Evolutionary conservation across 2,888 invertebrate species (phyloP), one percentile per base, ranked within the genome.

Genomic region (Pycnomerus fuliginosus): DNA sequence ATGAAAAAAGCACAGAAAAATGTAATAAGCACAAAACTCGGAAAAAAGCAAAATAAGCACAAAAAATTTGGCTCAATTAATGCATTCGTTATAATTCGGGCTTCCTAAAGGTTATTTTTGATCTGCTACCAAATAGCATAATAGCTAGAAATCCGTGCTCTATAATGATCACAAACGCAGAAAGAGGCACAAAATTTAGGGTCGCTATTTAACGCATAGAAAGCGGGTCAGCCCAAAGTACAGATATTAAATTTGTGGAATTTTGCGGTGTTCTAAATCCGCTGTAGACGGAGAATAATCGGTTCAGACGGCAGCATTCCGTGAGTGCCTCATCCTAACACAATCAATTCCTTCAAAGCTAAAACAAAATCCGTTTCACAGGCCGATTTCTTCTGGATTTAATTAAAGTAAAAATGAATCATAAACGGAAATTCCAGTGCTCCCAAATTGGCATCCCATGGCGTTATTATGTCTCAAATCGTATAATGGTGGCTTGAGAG

Each of bases 171-270:
- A 20, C 20, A 20, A 20, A 20, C 20, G n/a, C n/a, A n/a, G n/a
- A n/a, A n/a, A n/a, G n/a, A n/a, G n/a, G n/a, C n/a, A n/a, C n/a
- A n/a, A n/a, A n/a, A n/a, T n/a, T n/a, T n/a, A n/a, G n/a, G n/a
- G n/a, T n/a, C n/a, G n/a, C n/a, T n/a, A n/a, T n/a, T n/a, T n/a
- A n/a, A n/a, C n/a, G n/a, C n/a, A n/a, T n/a, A n/a, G n/a, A 39
- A 24, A 24, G 27, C 10, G 2, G 8, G 16, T 27, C 38, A 25
- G 42, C 37, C 43, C 49, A 60, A 61, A 62, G 62, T 59, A 59
- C 59, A 60, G 75, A 75, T 76, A 76, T 76, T 76, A 76, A 76
- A 76, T 76, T 75, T 76, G 73, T 71, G 74, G 74, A 76, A 76
- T 76, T 75, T 74, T 71, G 74, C 71, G 74, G 75, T 70, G 56